phyloP scores from a whole-genome alignment of 2,113 vertebrate species.

The Fregetta grallaria region DNA sequence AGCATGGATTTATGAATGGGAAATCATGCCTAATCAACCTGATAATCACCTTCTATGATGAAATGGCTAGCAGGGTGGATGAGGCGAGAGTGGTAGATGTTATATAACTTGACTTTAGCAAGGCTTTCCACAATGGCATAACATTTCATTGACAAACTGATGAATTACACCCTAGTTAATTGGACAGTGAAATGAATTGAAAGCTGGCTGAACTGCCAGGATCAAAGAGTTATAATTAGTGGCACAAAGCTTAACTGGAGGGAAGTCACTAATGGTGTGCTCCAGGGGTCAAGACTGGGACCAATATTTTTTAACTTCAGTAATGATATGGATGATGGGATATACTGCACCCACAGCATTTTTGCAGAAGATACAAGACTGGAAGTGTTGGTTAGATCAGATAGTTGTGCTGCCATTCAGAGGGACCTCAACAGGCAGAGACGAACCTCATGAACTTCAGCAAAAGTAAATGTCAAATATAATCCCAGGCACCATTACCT shows the following conservation, averaged over 20 bases:
- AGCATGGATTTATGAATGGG: neutral
- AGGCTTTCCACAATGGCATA: neutral
- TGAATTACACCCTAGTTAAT: neutral
- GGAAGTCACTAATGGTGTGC: neutral
- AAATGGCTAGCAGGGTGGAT: neutral
- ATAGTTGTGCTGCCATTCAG: neutral
- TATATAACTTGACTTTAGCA: neutral
- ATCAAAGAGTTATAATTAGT: neutral
- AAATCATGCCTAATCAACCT: neutral
- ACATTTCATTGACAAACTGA: neutral
- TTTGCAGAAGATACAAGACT: neutral
- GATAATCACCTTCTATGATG: neutral
- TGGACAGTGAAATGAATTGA: neutral
- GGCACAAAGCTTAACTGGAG: neutral
- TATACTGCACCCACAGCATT: neutral
- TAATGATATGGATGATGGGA: neutral
- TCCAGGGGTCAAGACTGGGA: neutral
- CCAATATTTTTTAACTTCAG: neutral
- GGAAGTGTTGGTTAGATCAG: neutral
- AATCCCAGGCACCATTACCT: neutral
- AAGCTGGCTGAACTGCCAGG: neutral
- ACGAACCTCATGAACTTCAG: neutral
- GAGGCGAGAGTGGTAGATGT: neutral
- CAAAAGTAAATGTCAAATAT: neutral
- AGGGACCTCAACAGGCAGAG: neutral